phyloP scores from a whole-genome alignment of 92 coral and sea anemone genomes.

The Diadumene lineata region DNA sequence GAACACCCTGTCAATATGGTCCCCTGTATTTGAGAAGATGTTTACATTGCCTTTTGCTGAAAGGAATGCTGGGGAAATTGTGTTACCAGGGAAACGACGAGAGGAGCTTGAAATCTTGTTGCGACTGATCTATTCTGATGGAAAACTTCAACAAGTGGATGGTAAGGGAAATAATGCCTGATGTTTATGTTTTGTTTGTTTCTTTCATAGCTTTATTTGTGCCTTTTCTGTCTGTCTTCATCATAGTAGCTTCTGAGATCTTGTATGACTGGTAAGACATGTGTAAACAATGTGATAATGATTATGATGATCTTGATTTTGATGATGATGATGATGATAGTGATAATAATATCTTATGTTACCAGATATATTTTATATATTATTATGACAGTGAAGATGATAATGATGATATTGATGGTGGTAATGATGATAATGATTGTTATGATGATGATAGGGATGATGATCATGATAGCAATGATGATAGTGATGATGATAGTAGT shows the following conservation, averaged over 20 bases:
- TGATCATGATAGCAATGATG: not conserved
- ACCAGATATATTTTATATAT: too few species aligned
- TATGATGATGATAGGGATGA: not conserved
- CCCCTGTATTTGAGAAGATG: constrained; percentile 89
- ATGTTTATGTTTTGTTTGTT: too few species aligned
- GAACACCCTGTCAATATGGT: constrained; percentile 82
- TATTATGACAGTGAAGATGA: too few species aligned
- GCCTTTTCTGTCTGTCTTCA: too few species aligned
- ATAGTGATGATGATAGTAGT: too few species aligned
- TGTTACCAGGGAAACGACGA: constrained; percentile 66
- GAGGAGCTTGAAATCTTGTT: constrained; percentile 56
- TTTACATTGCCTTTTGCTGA: constrained; percentile 70
- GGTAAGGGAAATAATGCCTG: too few species aligned
- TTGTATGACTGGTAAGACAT: too few species aligned
- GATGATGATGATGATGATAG: not conserved
- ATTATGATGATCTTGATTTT: too few species aligned
- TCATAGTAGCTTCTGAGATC: too few species aligned
- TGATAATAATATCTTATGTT: not conserved
- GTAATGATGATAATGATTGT: not conserved
- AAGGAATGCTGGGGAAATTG: constrained; percentile 53
- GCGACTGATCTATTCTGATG: constrained; percentile 50
- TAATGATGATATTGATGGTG: not conserved
- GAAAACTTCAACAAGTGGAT: constrained; percentile 42
- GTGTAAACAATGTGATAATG: too few species aligned
- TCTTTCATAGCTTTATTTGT: too few species aligned